Percentiles rank a stretch among this genome's conserved stretches.
These are phyloP conservation scores for Pachyseris speciosa DNA, from an alignment of 64 coral and sea anemone genomes.

Conservation along the genomic window DNA sequence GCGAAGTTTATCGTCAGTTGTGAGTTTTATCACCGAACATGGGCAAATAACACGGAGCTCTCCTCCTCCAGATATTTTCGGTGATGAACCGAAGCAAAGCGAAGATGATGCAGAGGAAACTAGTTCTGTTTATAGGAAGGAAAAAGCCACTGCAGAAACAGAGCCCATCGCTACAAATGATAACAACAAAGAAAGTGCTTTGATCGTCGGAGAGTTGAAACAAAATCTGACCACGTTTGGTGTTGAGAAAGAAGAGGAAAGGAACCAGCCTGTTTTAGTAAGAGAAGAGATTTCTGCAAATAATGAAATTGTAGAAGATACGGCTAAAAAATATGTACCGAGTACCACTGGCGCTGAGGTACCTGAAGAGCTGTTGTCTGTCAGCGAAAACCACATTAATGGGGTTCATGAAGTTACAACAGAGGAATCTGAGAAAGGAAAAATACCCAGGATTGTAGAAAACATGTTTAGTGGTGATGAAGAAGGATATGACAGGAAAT, in stretches of 20 bases:
- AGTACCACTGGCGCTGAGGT: neutral
- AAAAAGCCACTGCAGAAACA: neutral
- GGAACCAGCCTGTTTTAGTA: neutral
- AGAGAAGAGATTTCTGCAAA: neutral
- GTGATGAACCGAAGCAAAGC: neutral
- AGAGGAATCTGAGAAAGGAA: neutral
- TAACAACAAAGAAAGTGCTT: neutral
- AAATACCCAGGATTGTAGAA: neutral
- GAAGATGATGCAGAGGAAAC: neutral
- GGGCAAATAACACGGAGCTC: neutral
- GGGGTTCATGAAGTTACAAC: neutral
- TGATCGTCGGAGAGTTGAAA: neutral
- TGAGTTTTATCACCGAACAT: slow-evolving; percentile 26
- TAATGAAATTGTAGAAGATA: neutral
- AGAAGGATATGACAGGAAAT: neutral
- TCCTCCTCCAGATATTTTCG: neutral
- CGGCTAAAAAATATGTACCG: neutral
- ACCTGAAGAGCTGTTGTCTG: neutral
- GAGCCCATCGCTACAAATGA: neutral
- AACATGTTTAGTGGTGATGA: neutral
- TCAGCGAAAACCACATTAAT: neutral
- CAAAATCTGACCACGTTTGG: neutral
- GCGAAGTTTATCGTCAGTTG: slow-evolving; percentile 15
- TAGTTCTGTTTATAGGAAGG: neutral
- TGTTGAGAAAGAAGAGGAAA: neutral